Base-by-base conservation (phyloP, 2,888 invertebrate genomes). In the Amblyteles armatorius region DNA sequence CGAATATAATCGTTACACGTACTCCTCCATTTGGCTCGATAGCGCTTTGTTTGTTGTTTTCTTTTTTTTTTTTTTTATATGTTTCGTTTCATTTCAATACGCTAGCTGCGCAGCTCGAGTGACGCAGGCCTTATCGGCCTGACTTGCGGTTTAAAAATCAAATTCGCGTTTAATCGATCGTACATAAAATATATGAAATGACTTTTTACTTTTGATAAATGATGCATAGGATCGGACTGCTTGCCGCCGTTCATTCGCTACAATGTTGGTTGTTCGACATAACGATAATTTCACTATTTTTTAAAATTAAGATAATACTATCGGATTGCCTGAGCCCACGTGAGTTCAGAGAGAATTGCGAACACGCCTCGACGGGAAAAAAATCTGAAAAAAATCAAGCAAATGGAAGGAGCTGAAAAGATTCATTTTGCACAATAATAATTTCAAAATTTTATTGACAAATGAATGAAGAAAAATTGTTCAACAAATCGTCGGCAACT, bases 71-170 rank as follows among this genome's bases (percentile, higher is more conserved):
- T 67, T 78, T 73, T 74, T 16, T 13, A 72, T 84, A 84, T 77
- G 68, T 78, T 81, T 78, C 81, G 68, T 81, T 69, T 73, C 55
- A 67, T 80, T 80, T 72, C 65, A 72, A 71, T 29, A 13, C 60
- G 11, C 11, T 16, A 22, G 60, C 11, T 13, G 60, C 29, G 60
- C 22, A 29, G 22, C 60, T 60, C 60, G 26, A 29, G 29, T 13
- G 13, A 60, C 29, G 29, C 29, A 26, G 60, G 16, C 3, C 16
- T 29, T 29, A 29, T 29, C 29, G 11, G 29, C 29, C 2, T 16
- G 60, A 26, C 4, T 60, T 13, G 22, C 26, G 57, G 9, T 57
- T 60, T 60, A 5, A 11, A 22, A 60, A 60, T 11, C 16, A 60
- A 60, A 16, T 60, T 26, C 29, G 26, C 16, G 9, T 60, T 13